These are phyloP conservation scores for Cydia splendana DNA, from an alignment of 1,140 invertebrate genomes.

Conservation along the genomic window DNA sequence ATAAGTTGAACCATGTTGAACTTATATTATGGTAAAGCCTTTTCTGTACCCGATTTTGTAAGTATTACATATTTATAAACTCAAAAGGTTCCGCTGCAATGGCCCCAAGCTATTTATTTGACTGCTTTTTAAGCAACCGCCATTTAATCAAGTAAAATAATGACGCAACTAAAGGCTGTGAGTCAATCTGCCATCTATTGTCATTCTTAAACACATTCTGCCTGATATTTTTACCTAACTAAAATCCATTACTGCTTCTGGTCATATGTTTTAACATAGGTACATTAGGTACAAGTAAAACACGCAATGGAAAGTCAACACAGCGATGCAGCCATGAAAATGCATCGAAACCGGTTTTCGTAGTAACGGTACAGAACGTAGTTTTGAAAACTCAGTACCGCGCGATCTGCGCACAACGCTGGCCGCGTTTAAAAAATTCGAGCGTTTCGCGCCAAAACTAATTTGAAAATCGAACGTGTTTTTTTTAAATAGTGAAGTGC, in stretches of 20 bases:
- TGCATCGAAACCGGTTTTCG: constrained; percentile 5
- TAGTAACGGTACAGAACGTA: constrained; percentile 7
- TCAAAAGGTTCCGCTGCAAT: constrained; percentile 22
- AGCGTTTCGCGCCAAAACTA: constrained; percentile 54
- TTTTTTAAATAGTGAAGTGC: constrained; percentile 17
- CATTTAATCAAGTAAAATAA: constrained; percentile 32
- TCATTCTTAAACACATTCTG: constrained; percentile 3
- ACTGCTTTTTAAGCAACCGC: constrained; percentile 26
- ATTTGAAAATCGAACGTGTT: constrained; percentile 34
- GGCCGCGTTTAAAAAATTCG: constrained; percentile 33
- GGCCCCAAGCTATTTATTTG: constrained; percentile 23
- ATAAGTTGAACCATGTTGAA: not conserved
- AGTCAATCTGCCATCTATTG: constrained; percentile 31
- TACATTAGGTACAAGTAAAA: not conserved
- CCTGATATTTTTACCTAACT: not conserved
- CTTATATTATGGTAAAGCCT: not conserved
- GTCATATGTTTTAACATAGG: not conserved
- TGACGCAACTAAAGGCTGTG: constrained; percentile 19
- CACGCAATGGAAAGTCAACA: not conserved
- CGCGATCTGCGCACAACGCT: constrained; percentile 48
- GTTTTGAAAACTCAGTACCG: constrained; percentile 27
- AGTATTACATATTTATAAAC: constrained; percentile 21
- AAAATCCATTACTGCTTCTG: not conserved
- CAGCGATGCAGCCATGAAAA: not conserved
- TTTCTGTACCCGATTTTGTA: constrained; percentile 9